Base-by-base conservation (phyloP, 2,797 vertebrate genomes). In the Margarornis squamiger region DNA sequence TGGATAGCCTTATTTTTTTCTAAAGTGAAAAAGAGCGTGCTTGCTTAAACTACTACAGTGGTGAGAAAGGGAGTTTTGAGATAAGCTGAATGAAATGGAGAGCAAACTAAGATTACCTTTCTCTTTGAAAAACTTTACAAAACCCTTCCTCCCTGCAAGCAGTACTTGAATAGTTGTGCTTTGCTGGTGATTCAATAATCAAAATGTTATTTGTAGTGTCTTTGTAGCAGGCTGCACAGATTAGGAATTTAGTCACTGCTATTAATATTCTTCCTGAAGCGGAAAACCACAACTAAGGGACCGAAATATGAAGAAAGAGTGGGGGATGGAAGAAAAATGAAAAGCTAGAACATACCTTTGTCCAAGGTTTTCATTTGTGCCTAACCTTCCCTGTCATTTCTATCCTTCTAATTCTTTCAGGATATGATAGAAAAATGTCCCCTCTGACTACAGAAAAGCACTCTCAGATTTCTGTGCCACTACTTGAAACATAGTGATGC, bases 361-460 rank as follows among this genome's bases (percentile, higher is more conserved):
- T 88, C 61, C 76, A 88, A 78, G 85, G 87, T 90, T 93, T 93
- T 94, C 34, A 95, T 86, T 95, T 4, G 4, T 86, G 24, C 74
- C 76, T 96, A 91, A 94, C 82, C 87, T 93, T 91, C 55, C 29
- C 41, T 66, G 76, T 94, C 79, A 81, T 65, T 84, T 90, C 83
- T 84, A 38, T 92, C 73, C 76, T 88, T 91, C 65, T 88, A 72
- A 88, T 89, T 94, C 90, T 91, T 95, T 89, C 91, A 92, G 67
- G 34, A 65, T 70, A 59, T 71, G 77, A 91, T 81, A 86, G 85
- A 93, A 93, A 91, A 90, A 94, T 75, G 46, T 91, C 34, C 38
- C 72, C 43, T 82, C 54, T 86, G 48, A 36, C 86, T 83, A 29
- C 13, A 88, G 79, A 92, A 92, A 89, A 94, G 68, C 86, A 84